Conservation (phyloP, 53 echinoderm and acorn worm species). For the Mesocentrotus franciscanus region DNA sequence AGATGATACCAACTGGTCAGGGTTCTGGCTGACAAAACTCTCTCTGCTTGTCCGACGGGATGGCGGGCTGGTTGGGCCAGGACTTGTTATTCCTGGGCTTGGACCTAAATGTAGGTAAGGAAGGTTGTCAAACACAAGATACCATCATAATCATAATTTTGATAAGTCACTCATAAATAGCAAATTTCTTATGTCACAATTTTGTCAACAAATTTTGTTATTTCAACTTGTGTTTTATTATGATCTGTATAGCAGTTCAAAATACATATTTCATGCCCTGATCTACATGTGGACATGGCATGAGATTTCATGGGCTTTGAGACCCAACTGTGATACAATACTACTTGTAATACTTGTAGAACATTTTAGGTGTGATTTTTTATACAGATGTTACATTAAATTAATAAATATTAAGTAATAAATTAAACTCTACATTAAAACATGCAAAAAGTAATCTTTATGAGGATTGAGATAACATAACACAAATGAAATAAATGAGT, state of each 20-base stretch:
- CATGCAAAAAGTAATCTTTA: neutral
- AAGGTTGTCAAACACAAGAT: neutral
- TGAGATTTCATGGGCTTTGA: neutral
- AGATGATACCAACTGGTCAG: constrained; percentile 40
- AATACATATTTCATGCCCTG: neutral
- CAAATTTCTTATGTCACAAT: neutral
- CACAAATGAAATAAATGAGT: no score
- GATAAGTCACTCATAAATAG: neutral
- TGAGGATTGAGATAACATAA: no score
- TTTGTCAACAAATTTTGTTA: neutral
- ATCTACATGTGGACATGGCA: neutral
- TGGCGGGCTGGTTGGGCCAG: constrained; percentile 38
- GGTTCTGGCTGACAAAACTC: neutral
- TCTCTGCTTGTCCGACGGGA: constrained; percentile 11
- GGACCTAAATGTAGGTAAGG: neutral
- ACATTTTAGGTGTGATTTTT: no score
- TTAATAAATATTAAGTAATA: neutral
- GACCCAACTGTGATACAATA: neutral
- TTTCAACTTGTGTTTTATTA: neutral
- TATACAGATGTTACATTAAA: no score
- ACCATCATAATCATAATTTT: neutral
- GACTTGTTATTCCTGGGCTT: constrained; percentile 50
- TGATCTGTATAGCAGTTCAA: neutral
- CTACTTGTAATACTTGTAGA: neutral
- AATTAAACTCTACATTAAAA: neutral